Base-by-base conservation (phyloP, 2,888 invertebrate genomes). In the Azorinus chamasolen region DNA sequence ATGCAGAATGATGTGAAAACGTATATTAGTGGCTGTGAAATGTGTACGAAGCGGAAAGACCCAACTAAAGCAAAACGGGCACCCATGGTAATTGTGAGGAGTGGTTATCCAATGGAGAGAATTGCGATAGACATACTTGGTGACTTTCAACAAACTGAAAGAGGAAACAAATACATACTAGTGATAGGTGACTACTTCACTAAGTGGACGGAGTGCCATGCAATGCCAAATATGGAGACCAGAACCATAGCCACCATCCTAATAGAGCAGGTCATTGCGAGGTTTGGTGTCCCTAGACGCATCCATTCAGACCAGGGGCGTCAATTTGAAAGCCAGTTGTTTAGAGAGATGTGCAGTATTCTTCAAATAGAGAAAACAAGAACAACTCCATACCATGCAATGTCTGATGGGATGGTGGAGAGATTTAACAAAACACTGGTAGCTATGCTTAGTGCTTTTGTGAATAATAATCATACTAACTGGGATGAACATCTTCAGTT, bases 371-470 rank as follows among this genome's bases (percentile, higher is more conserved):
- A 39, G 18, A 32, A 55, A 18, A 55, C 55, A 1, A n/a, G 41
- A 37, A 55, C 39, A 5, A 32, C 55, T 2, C 55, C 55, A n/a
- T 55, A 39, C 32, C 41, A 39, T 39, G 20, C 55, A 0, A 24
- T 64, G 37, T 71, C 59, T 14, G 72, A 72, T 41, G 77, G 72
- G 1, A 77, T 77, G 61, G 70, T 72, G 6, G 71, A 77, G 32
- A 18, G 71, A 8, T 51, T 51, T 16, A 51, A 51, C 22, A 20
- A 24, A 22, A 51, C 51, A 8, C 51, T 51, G 8, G 20, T 20
- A 8, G 16, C 69, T 1, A 79, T 81, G 81, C 57, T 79, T 12
- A 57, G 57, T 24, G 54, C 62, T 12, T 69, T 27, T 39, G 61
- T 79, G 16, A 48, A 65, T 43, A 54, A 68, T 27, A 73, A 73